phyloP scores from a whole-genome alignment of 1,140 invertebrate species.

The Panulirus ornatus region DNA sequence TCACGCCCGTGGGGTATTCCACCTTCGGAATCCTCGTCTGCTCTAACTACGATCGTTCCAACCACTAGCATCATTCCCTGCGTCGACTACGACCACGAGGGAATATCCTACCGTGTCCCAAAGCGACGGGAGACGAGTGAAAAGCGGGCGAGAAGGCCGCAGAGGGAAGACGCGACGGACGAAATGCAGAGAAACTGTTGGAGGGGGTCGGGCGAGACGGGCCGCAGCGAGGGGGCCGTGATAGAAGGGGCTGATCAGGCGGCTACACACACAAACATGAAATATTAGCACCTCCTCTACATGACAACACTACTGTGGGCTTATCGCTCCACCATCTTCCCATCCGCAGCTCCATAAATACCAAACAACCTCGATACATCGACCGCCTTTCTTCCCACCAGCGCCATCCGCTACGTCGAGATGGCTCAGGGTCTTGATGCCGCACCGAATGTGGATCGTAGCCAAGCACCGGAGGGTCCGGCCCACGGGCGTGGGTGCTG shows the following conservation, averaged over 20 bases:
- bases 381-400: conserved; percentile 17
- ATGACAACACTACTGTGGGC: conserved; percentile 72
- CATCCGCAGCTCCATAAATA: conserved; percentile 67
- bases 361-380: conserved; percentile 59
- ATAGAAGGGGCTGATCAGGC: conserved; percentile 71
- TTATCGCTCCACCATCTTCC: conserved; percentile 70
- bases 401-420: background rate
- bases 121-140: background rate
- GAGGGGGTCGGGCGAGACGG: conserved; percentile 1
- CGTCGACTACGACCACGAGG: too few species aligned
- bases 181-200: conserved; percentile 43
- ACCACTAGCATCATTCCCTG: too few species aligned
- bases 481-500: background rate
- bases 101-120: background rate
- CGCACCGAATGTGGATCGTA: background rate
- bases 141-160: background rate
- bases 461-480: background rate
- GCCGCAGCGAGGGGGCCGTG: conserved; percentile 67
- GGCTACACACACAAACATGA: conserved; percentile 73
- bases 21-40: too few species aligned
- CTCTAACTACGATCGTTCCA: too few species aligned
- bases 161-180: background rate
- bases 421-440: background rate
- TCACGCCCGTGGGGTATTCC: too few species aligned
- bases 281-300: conserved; percentile 73